These are phyloP conservation scores for Enteromius trimaculatus DNA, from an alignment of 2,797 vertebrate genomes.

Conservation along the genomic window DNA sequence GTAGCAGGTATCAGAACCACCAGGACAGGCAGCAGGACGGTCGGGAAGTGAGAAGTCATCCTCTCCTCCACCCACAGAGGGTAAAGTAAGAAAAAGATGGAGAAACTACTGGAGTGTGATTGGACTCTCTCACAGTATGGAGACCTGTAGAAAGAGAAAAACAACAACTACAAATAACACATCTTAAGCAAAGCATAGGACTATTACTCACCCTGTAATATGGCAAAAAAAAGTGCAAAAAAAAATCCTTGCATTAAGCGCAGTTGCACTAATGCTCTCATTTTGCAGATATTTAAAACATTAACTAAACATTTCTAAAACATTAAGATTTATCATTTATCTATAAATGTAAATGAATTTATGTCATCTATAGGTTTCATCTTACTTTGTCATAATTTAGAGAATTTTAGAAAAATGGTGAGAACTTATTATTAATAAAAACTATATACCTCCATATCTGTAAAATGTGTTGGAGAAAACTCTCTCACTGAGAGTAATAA, in stretches of 20 bases:
- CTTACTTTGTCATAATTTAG: background rate
- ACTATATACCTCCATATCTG: background rate
- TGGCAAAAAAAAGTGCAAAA: background rate
- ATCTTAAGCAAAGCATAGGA: background rate
- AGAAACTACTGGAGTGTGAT: background rate
- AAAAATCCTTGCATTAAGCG: background rate
- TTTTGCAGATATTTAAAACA: background rate
- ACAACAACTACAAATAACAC: background rate
- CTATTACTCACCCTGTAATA: background rate
- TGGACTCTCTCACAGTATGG: conserved; percentile 54
- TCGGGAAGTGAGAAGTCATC: conserved; percentile 72
- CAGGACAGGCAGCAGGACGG: conserved; percentile 71
- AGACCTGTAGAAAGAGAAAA: conserved; percentile 27
- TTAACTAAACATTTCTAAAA: background rate
- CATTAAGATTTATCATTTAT: background rate
- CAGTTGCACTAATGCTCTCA: background rate
- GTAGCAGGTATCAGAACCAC: conserved; percentile 61
- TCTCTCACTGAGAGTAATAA: background rate
- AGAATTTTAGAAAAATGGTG: background rate
- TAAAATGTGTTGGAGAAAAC: background rate
- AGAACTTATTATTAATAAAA: background rate
- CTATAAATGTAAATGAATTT: background rate
- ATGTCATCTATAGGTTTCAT: background rate
- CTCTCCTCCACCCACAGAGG: conserved; percentile 69
- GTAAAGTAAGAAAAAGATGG: conserved; percentile 15